Evolutionary conservation across 2,888 invertebrate genomes (phyloP).

Genomic region (Eristalis pertinax): DNA sequence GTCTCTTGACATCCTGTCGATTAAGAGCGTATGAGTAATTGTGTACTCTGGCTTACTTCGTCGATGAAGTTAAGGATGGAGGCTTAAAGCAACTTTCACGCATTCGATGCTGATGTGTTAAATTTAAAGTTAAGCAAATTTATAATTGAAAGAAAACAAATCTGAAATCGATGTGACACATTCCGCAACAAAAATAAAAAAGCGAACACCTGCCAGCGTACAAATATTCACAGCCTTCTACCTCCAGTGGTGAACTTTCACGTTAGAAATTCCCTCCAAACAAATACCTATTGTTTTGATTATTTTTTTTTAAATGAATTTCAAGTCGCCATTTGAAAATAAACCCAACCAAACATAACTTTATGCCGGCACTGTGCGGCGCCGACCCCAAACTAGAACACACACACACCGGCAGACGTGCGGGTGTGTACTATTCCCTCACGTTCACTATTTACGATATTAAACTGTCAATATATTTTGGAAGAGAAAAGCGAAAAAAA

Average conservation of each 20-base stretch:
- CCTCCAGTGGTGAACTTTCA: not conserved
- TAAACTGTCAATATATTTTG: conserved; percentile 37
- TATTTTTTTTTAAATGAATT: conserved; percentile 1
- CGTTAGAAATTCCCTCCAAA: not conserved
- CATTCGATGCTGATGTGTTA: too few species aligned
- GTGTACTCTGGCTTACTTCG: too few species aligned
- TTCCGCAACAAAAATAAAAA: not conserved
- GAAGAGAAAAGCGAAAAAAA: conserved; percentile 7
- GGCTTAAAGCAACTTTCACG: too few species aligned
- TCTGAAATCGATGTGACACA: too few species aligned
- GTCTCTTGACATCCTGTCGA: too few species aligned
- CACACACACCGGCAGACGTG: not conserved
- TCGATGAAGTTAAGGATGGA: too few species aligned
- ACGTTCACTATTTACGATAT: conserved; percentile 37
- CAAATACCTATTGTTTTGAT: not conserved
- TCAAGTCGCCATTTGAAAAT: conserved; percentile 22
- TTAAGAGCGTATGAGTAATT: too few species aligned
- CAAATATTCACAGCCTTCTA: not conserved
- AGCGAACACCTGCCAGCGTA: conserved; percentile 15
- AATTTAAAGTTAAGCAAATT: too few species aligned
- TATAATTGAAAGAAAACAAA: too few species aligned
- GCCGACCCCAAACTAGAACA: conserved; percentile 4
- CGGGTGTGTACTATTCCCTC: not conserved
- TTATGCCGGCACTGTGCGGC: not conserved
- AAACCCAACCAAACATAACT: conserved; percentile 22